phyloP scores from a whole-genome alignment of 2,888 invertebrate genomes.

The Xestia ashworthii region DNA sequence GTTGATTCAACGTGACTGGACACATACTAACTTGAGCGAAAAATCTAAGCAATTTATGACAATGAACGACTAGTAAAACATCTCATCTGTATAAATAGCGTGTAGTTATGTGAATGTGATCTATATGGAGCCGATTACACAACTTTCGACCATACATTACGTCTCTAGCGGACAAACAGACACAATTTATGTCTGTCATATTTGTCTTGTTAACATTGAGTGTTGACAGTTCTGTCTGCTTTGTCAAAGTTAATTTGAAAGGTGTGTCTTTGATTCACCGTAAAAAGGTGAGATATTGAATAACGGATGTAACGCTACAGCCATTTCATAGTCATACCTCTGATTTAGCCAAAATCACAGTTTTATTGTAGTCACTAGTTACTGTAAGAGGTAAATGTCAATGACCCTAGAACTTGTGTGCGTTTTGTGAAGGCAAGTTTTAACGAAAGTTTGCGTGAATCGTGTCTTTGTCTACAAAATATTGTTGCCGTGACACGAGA shows the following conservation, averaged over 20 bases:
- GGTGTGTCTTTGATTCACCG: background rate
- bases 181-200: constrained; percentile 23
- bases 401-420: background rate
- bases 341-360: background rate
- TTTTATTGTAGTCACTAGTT: background rate
- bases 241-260: constrained; percentile 15
- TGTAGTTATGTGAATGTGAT: constrained; percentile 38
- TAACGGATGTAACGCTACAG: background rate
- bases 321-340: background rate
- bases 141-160: constrained; percentile 53
- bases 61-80: background rate
- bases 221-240: constrained; percentile 25
- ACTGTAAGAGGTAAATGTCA: background rate
- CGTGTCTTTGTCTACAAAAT: background rate
- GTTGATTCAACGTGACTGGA: background rate
- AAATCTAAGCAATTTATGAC: background rate
- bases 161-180: constrained; percentile 4
- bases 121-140: constrained; percentile 35
- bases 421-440: background rate
- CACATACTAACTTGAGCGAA: background rate
- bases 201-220: background rate
- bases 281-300: no score
- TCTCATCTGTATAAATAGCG: constrained; percentile 14
- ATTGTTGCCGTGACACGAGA: background rate
- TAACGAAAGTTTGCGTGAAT: background rate